A percentile compares a stretch with the other conserved stretches of the same genome.
Evolutionary conservation across 2,113 vertebrate species (phyloP).

Genomic region (Scolopax mira): DNA sequence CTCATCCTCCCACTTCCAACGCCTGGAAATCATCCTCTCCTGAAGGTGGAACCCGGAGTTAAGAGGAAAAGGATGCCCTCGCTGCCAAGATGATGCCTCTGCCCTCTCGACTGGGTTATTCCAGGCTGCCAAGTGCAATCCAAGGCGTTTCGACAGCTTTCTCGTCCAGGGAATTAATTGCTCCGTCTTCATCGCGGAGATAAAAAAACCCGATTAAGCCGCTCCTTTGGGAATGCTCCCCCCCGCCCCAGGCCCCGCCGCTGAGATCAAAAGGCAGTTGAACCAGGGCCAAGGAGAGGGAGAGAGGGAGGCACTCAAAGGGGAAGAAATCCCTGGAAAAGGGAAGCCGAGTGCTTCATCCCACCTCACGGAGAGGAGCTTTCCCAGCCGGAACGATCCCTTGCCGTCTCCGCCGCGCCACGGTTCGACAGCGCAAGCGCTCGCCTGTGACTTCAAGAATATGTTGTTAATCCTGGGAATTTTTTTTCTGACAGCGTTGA

Average conservation of each 20-base stretch:
- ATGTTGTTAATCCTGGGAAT: slow-evolving; percentile 42
- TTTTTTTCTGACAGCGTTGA: neutral
- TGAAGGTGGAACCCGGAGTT: rapidly evolving
- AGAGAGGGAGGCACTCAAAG: rapidly evolving
- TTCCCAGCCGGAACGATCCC: neutral
- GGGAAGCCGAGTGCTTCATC: neutral
- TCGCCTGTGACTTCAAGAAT: neutral
- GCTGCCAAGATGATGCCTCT: neutral
- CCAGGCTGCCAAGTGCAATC: neutral
- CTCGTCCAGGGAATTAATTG: neutral
- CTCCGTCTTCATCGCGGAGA: neutral
- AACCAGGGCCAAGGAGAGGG: neutral
- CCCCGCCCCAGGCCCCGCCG: rapidly evolving
- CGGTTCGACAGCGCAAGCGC: rapidly evolving
- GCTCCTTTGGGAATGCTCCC: neutral
- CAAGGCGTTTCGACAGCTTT: neutral
- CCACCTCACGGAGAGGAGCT: rapidly evolving
- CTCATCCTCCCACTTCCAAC: neutral
- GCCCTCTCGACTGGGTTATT: neutral
- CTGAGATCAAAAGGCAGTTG: neutral
- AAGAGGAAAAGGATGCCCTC: neutral
- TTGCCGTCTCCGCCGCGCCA: rapidly evolving
- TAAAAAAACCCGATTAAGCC: neutral
- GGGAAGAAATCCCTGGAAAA: neutral
- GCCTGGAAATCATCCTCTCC: neutral